A percentile compares a stretch with the other conserved stretches of the same genome.
Evolutionary conservation across 2,113 vertebrate genomes (phyloP).

Genomic region (Petrocephalus microphthalmus): DNA sequence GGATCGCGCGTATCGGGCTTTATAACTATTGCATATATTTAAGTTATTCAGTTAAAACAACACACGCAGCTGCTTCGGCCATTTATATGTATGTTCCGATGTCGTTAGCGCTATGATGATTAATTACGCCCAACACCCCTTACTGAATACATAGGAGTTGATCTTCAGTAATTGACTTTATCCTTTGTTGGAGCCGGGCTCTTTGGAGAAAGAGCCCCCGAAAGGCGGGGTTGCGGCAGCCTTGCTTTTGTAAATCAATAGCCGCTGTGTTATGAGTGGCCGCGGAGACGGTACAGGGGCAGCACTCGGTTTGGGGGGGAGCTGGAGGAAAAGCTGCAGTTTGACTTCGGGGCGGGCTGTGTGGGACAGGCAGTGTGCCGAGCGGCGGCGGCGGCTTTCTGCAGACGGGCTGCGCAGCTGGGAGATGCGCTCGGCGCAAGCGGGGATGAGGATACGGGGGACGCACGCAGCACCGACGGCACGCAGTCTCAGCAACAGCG

Average conservation of each 20-base stretch:
- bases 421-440: conserved; percentile 32
- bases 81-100: not conserved
- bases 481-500: conserved; percentile 11
- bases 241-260: conserved; percentile 51
- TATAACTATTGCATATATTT: not conserved
- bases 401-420: not conserved
- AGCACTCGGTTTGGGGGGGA: conserved; percentile 62
- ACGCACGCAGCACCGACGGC: no score
- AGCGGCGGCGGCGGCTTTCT: conserved; percentile 42
- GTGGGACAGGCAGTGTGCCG: conserved; percentile 52
- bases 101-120: not conserved
- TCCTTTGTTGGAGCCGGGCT: conserved; percentile 63
- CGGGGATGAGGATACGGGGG: conserved; percentile 37
- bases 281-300: conserved; percentile 64
- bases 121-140: no score
- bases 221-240: conserved; percentile 20
- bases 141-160: conserved; percentile 2
- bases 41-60: not conserved
- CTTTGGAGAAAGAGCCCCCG: conserved; percentile 39
- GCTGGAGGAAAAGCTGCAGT: conserved; percentile 64
- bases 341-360: conserved; percentile 58
- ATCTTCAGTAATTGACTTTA: conserved; percentile 39
- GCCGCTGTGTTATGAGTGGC: conserved; percentile 53
- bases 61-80: not conserved
- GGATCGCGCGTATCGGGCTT: not conserved